Evolutionary conservation across 1,140 invertebrate species (phyloP).

Genomic region (Scaptomyza montana): DNA sequence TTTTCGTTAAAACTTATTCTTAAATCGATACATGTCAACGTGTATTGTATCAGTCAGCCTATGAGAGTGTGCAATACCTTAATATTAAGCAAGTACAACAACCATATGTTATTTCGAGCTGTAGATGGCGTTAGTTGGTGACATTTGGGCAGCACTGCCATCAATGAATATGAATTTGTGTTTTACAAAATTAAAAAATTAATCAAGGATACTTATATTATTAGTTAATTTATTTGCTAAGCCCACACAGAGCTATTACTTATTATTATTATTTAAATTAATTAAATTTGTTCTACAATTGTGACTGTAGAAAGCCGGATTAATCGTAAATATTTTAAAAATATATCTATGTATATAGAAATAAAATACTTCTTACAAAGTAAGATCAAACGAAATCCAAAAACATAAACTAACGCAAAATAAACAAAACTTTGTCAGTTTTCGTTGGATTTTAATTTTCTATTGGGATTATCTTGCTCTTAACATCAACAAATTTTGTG

Average conservation of each 20-base stretch:
- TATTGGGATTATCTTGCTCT: conserved; percentile 34
- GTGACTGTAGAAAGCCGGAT: too few relatives aligned
- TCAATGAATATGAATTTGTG: not conserved
- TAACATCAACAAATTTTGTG: conserved; percentile 31
- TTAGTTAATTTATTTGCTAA: too few relatives aligned
- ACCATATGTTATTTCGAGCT: not conserved
- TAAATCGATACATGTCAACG: not conserved
- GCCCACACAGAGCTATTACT: too few relatives aligned
- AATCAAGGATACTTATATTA: too few relatives aligned
- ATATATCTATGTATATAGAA: not conserved
- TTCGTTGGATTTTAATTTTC: conserved; percentile 14
- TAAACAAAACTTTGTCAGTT: not conserved
- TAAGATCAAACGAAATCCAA: not conserved
- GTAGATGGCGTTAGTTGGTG: not conserved
- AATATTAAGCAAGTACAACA: not conserved
- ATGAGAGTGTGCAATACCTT: not conserved
- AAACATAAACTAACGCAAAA: conserved; percentile 5
- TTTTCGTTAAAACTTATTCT: too few relatives aligned
- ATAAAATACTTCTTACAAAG: not conserved
- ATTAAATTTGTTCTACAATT: too few relatives aligned
- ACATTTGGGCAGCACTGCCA: not conserved
- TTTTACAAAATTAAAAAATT: too few relatives aligned
- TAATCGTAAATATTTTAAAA: too few relatives aligned
- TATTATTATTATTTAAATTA: too few relatives aligned
- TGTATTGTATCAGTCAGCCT: not conserved